Conservation (phyloP, 1,140 invertebrate species). For the Drosophila nigromelanica region DNA sequence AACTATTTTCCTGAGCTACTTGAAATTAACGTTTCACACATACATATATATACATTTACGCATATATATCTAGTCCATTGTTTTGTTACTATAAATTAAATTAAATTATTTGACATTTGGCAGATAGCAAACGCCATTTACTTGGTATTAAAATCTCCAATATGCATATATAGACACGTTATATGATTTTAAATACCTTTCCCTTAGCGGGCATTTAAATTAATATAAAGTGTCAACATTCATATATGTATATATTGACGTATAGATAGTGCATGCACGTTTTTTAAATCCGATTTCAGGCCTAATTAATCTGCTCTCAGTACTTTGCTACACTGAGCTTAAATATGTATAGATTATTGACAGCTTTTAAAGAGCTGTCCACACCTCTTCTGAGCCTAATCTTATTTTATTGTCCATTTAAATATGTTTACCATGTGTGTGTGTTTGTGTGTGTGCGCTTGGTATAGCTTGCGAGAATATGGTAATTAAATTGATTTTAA, state of each 20-base stretch:
- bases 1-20: neutral
- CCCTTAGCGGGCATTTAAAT: neutral
- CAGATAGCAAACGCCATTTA: neutral
- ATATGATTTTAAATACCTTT: neutral
- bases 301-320: conserved; percentile 17
- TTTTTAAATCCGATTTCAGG: conserved; percentile 16
- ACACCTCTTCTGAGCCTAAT: neutral
- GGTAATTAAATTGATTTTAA: conserved; percentile 73
- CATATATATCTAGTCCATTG: conserved; percentile 16
- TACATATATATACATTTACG: neutral
- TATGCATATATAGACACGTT: no score
- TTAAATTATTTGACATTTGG: conserved; percentile 6
- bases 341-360: conserved; percentile 22
- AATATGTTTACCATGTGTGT: conserved; percentile 8
- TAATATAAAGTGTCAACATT: conserved; percentile 1
- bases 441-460: conserved; percentile 3
- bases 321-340: neutral
- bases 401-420: conserved; percentile 15
- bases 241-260: no score
- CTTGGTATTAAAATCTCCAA: neutral
- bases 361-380: conserved; percentile 9
- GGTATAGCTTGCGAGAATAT: conserved; percentile 36
- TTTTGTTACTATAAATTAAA: neutral
- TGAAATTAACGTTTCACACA: no score
- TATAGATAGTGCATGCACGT: neutral